Percentiles rank a stretch among this genome's conserved stretches.
These are phyloP conservation scores for Maconellicoccus hirsutus DNA, from an alignment of 1,140 invertebrate species.

Conservation along the genomic window DNA sequence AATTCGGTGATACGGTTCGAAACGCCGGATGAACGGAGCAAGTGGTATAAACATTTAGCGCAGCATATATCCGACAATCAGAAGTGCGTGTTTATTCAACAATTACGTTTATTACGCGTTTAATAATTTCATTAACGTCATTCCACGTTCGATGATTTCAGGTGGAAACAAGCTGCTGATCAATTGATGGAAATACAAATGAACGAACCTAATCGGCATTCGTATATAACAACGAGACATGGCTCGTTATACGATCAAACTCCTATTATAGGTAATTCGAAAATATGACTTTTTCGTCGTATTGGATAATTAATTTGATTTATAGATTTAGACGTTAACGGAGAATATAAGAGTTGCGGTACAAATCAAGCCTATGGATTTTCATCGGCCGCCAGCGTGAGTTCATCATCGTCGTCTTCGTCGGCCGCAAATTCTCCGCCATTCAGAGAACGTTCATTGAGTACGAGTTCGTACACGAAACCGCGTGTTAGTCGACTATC, in stretches of 20 bases:
- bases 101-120: neutral
- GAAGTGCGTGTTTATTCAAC: neutral
- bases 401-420: neutral
- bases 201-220: conserved; percentile 12
- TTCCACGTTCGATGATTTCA: neutral
- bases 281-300: neutral
- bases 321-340: neutral
- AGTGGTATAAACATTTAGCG: conserved; percentile 10
- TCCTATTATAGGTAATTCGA: neutral
- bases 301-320: too few species aligned
- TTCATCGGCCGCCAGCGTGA: neutral
- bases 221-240: neutral
- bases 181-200: conserved; percentile 12
- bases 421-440: neutral
- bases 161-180: conserved; percentile 15
- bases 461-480: conserved; percentile 13
- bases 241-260: conserved; percentile 10
- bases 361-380: neutral
- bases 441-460: conserved; percentile 17
- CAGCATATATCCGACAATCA: conserved; percentile 1
- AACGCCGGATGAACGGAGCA: neutral
- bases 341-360: neutral
- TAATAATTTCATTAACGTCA: neutral
- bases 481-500: neutral
- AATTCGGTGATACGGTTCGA: neutral